These are phyloP conservation scores for Rousettus leschenaultii DNA, from an alignment of 2,113 vertebrate species.

Conservation along the genomic window DNA sequence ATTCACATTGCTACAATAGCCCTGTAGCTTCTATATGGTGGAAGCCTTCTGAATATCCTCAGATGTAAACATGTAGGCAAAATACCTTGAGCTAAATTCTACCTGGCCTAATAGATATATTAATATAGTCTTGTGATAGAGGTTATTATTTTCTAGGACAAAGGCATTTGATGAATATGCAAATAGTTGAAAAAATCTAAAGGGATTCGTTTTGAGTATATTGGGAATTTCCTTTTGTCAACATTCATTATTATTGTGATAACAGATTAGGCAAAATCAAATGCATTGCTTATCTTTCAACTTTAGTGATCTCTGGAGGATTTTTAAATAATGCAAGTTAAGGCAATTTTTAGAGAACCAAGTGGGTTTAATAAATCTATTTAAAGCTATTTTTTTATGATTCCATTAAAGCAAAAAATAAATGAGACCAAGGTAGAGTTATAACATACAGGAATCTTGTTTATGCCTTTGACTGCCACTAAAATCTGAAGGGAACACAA, in stretches of 20 bases:
- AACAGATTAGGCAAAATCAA: slow-evolving; percentile 74
- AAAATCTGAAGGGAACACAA: slow-evolving; percentile 30
- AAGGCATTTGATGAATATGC: not conserved
- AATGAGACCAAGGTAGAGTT: slow-evolving; percentile 4
- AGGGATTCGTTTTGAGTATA: not conserved
- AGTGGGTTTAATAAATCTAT: slow-evolving; percentile 28
- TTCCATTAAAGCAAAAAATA: slow-evolving; percentile 41
- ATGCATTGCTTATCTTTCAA: slow-evolving; percentile 57
- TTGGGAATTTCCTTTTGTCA: slow-evolving; percentile 36
- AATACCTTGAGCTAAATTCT: not conserved
- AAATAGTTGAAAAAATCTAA: not conserved
- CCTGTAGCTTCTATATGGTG: not conserved
- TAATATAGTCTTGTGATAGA: not conserved
- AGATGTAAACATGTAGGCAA: not conserved
- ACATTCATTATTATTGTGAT: slow-evolving; percentile 71
- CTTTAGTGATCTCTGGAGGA: slow-evolving; percentile 44
- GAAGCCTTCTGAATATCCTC: slow-evolving; percentile 8
- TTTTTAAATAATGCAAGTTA: slow-evolving; percentile 37
- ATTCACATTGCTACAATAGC: not conserved
- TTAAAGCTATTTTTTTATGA: slow-evolving; percentile 53
- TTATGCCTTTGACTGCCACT: slow-evolving; percentile 17
- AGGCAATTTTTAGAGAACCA: slow-evolving; percentile 22
- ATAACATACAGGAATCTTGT: not conserved
- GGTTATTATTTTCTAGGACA: not conserved
- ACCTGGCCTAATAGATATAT: not conserved